Evolutionary conservation across 2,113 vertebrate genomes (phyloP), one percentile per base, ranked within the genome.

Genomic region (Gallinago undulata): DNA sequence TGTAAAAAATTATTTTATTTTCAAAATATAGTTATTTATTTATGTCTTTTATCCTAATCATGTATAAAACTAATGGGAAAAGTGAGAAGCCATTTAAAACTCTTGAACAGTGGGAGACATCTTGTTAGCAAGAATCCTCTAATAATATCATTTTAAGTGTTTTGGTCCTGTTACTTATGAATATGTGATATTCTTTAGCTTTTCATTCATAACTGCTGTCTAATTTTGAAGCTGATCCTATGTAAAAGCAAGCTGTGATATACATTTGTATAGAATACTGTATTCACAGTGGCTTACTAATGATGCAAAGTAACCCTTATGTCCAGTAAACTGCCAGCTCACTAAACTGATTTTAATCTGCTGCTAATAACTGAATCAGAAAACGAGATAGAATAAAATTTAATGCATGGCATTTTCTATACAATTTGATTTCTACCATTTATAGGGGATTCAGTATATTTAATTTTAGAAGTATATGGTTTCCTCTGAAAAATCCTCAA

Each of bases 81-180:
- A 43, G 1, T 24, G 8, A 63, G 19, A 90, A 48, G 5, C 7
- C 30, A 19, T 45, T 64, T 55, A 35, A 77, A 81, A 33, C 10
- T 53, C 16, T n/a, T 33, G 10, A 39, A 39, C 39, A 39, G 39
- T 39, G 39, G 39, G 39, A 39, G 39, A 39, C 11, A 39, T 39
- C 39, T 39, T 39, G 39, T 14, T 67, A 47, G 6, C 37, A 84
- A 39, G 17, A 67, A 27, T 23, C 31, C 12, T 64, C 63, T 55
- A 55, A 3, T 2, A 30, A 10, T 17, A 7, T 7, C 0, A 24
- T 31, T 57, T 33, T 24, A 27, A 43, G 7, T 31, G 19, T 69
- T 55, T 55, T 8, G 35, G 7, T 10, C 5, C 10, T 35, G 9
- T 48, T 87, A 21, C 15, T 81, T 69, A 55, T 7, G 3, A 84